Evolutionary conservation across 2,797 vertebrate species (phyloP).

Genomic region (Paramormyrops hopkinsi): DNA sequence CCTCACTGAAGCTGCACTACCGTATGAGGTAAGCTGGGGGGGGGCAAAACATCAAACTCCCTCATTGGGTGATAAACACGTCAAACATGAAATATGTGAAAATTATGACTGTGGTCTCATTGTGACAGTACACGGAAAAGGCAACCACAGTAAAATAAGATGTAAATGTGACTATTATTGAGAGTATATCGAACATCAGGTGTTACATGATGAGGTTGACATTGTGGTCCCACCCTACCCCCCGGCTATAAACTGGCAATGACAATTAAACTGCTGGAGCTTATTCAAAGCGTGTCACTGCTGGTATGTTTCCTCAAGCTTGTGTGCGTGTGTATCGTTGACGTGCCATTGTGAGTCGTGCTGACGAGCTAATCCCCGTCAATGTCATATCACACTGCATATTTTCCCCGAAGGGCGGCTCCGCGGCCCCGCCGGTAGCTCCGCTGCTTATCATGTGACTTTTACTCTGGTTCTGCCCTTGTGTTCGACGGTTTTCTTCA

Average conservation of each 20-base stretch:
- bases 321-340: background rate
- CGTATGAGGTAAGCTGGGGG: conserved; percentile 80
- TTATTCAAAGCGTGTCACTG: background rate
- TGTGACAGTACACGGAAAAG: background rate
- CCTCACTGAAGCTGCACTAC: conserved; percentile 74
- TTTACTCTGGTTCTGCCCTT: background rate
- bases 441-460: background rate
- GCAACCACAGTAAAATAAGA: background rate
- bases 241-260: background rate
- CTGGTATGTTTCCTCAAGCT: background rate
- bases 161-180: background rate
- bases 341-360: background rate
- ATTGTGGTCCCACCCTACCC: background rate
- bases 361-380: background rate
- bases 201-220: background rate
- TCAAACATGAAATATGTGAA: background rate
- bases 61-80: background rate
- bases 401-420: background rate
- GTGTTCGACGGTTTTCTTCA: background rate
- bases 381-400: background rate
- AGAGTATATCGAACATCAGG: background rate
- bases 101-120: background rate
- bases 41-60: background rate
- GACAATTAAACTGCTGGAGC: background rate
- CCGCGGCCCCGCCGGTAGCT: background rate